phyloP scores from a whole-genome alignment of 2,113 vertebrate species.

The Menura novaehollandiae region DNA sequence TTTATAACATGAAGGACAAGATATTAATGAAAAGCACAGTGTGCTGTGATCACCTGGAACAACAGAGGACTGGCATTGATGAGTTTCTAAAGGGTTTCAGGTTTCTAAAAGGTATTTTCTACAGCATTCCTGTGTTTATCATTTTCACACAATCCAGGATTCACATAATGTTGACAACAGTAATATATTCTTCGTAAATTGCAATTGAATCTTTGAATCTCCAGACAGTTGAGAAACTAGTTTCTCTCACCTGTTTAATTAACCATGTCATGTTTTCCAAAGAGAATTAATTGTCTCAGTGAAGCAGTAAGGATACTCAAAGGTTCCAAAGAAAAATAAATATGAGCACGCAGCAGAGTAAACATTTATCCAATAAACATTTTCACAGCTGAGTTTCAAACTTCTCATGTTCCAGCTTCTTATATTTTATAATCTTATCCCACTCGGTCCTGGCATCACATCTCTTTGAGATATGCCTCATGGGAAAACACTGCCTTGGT shows the following conservation, averaged over 20 bases:
- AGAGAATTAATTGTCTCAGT: conserved; percentile 41
- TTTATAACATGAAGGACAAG: neutral
- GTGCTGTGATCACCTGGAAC: neutral
- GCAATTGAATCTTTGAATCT: conserved; percentile 4
- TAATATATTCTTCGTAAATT: conserved; percentile 41
- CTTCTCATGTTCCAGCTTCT: conserved; percentile 56
- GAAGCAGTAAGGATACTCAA: conserved; percentile 41
- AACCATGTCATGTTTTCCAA: conserved; percentile 49
- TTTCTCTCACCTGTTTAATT: conserved; percentile 60
- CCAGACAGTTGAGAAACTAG: conserved; percentile 36
- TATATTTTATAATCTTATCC: conserved; percentile 60
- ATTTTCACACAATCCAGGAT: conserved; percentile 2
- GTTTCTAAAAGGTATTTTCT: conserved; percentile 3
- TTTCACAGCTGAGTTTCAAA: conserved; percentile 66
- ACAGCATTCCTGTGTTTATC: neutral
- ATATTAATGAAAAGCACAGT: neutral
- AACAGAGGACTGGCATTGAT: neutral
- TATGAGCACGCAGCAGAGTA: neutral
- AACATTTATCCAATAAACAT: conserved; percentile 54
- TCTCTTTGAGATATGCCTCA: conserved; percentile 37
- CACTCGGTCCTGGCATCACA: conserved; percentile 43
- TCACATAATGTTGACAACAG: conserved; percentile 26
- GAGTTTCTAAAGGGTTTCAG: neutral
- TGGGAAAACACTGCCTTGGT: conserved; percentile 41
- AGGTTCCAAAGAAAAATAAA: conserved; percentile 47